phyloP scores from a whole-genome alignment of 2,113 vertebrate genomes.

The Oophaga pumilio region DNA sequence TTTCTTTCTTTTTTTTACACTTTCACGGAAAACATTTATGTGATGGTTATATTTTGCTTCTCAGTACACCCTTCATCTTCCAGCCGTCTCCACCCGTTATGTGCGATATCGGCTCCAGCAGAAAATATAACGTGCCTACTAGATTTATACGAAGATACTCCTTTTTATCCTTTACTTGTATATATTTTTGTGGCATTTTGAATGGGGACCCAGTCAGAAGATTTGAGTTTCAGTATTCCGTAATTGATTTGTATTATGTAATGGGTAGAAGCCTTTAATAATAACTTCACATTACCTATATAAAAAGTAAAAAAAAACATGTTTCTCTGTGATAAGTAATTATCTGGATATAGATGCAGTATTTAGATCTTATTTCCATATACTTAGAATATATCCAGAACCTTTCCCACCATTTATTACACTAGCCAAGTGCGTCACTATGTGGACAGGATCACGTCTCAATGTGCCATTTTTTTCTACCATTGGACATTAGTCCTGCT shows the following conservation, averaged over 20 bases:
- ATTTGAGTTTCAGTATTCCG: too few relatives aligned
- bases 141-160: background rate
- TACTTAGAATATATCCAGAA: too few relatives aligned
- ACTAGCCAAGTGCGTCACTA: conserved; percentile 6
- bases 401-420: too few relatives aligned
- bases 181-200: too few relatives aligned
- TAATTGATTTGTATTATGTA: too few relatives aligned
- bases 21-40: background rate
- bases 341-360: background rate
- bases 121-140: background rate
- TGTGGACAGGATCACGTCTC: conserved; percentile 19
- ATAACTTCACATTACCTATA: background rate
- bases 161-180: background rate
- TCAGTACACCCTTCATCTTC: background rate
- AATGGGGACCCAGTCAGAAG: too few relatives aligned
- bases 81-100: conserved; percentile 37
- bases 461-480: background rate
- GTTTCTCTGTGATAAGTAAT: too few relatives aligned
- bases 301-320: background rate
- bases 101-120: conserved; percentile 20
- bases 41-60: background rate
- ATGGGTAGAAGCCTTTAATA: background rate
- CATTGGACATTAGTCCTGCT: background rate
- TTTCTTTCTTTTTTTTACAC: background rate
- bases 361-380: background rate